These are phyloP conservation scores for Beris morrisii DNA, from an alignment of 2,888 invertebrate genomes.

Conservation along the genomic window DNA sequence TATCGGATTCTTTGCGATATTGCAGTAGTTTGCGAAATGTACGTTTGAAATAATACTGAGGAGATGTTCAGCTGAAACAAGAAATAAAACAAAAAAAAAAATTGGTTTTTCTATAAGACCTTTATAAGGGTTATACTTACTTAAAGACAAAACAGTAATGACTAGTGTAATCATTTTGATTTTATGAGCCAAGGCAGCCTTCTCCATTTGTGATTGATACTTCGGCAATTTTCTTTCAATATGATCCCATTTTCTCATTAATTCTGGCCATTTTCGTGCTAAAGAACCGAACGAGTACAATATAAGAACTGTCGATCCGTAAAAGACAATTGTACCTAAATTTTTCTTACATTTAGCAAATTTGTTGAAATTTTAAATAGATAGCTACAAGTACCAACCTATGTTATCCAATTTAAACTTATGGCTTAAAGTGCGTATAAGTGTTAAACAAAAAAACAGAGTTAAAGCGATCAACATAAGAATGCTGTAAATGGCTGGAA, in stretches of 20 bases:
- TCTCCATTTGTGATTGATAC: constrained; percentile 48
- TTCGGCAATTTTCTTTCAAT: constrained; percentile 56
- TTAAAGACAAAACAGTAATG: constrained; percentile 57
- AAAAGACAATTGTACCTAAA: constrained; percentile 51
- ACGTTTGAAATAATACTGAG: constrained; percentile 49
- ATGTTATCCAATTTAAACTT: constrained; percentile 7
- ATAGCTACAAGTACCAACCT: no score
- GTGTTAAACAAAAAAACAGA: constrained; percentile 2
- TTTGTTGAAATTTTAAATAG: neutral
- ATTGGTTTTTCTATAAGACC: neutral
- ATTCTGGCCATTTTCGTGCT: constrained; percentile 59
- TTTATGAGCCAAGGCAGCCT: constrained; percentile 49
- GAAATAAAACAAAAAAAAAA: neutral
- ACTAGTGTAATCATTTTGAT: constrained; percentile 57
- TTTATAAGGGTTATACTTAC: constrained; percentile 46
- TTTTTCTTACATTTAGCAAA: neutral
- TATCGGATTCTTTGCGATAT: constrained; percentile 46
- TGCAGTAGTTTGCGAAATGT: constrained; percentile 47
- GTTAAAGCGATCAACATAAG: neutral
- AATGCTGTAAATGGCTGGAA: constrained; percentile 30
- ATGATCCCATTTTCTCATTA: constrained; percentile 58
- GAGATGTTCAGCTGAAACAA: constrained; percentile 49
- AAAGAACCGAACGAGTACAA: constrained; percentile 55
- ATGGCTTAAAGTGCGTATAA: neutral
- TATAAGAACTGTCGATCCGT: constrained; percentile 45